A percentile compares a stretch with the other conserved stretches of the same genome.
phyloP scores from a whole-genome alignment of 2,113 vertebrate species.

The Lycaon pictus region DNA sequence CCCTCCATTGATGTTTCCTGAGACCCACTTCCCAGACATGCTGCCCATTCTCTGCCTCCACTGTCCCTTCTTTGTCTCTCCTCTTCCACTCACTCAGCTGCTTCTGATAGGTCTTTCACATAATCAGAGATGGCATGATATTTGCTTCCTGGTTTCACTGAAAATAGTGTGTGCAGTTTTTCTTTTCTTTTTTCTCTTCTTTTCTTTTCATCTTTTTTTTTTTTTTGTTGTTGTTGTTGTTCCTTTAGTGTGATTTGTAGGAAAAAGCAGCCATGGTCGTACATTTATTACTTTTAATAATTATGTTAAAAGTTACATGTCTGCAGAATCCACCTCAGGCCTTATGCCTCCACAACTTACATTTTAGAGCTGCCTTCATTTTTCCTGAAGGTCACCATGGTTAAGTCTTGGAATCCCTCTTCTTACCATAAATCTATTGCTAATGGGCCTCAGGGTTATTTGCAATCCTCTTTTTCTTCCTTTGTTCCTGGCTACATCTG shows the following conservation, averaged over 20 bases:
- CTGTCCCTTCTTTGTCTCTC: neutral
- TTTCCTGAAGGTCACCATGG: too few species aligned
- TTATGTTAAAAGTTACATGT: neutral
- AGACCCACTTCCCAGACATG: neutral
- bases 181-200: neutral
- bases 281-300: neutral
- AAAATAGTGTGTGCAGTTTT: neutral
- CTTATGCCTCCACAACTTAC: neutral
- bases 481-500: too few species aligned
- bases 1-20: neutral
- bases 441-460: neutral
- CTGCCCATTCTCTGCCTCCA: accelerated
- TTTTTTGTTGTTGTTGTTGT: neutral
- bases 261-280: neutral
- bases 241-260: neutral
- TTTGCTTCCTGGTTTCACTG: neutral
- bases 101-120: neutral
- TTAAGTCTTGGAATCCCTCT: neutral
- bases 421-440: neutral
- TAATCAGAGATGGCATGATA: neutral
- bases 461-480: neutral
- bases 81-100: neutral
- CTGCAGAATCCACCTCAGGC: neutral
- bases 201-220: neutral
- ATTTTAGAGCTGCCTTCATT: neutral